Base-by-base conservation (phyloP, 2,888 invertebrate species). In the Catocala nupta region DNA sequence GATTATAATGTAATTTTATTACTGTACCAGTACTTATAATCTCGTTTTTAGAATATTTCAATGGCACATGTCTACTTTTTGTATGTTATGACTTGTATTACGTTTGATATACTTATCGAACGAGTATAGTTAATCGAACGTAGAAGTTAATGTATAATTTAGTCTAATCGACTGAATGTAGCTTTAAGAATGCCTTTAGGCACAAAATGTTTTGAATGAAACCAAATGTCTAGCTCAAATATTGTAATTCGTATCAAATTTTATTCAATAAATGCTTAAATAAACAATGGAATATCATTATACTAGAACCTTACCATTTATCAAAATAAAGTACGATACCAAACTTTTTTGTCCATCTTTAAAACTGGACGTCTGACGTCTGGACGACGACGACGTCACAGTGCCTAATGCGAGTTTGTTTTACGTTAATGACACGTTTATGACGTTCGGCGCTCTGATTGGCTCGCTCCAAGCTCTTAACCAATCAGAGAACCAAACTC, bases 161-260 rank as follows among this genome's bases (percentile, higher is more conserved):
- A 76, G 76, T 80, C 75, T 80, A 70, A 71, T 62, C 68, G 86
- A 89, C 88, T 88, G 89, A 86, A 75, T 72, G 64, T 82, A 85
- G 81, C 71, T 82, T 77, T 86, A 82, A 83, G 82, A 68, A 72
- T 63, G 81, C 80, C 81, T 58, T 61, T 71, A 78, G 90, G 87
- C 89, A 87, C 85, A 86, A 86, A 85, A 80, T 70, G 69, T 78
- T 82, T 85, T 81, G 80, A 82, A 82, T 73, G 63, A 88, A 84
- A 90, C 91, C 88, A 91, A 91, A 81, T 80, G 78, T 82, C 84
- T 88, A 90, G 91, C 91, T 91, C 91, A 91, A 91, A 77, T 85
- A 84, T 80, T 81, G 80, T 78, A 77, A 70, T 77, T 74, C 68
- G 63, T 73, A 68, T 58, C 65, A 68, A 63, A 75, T 78, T 77